Conservation (phyloP, 2,888 invertebrate genomes). For the Congeria kusceri region DNA sequence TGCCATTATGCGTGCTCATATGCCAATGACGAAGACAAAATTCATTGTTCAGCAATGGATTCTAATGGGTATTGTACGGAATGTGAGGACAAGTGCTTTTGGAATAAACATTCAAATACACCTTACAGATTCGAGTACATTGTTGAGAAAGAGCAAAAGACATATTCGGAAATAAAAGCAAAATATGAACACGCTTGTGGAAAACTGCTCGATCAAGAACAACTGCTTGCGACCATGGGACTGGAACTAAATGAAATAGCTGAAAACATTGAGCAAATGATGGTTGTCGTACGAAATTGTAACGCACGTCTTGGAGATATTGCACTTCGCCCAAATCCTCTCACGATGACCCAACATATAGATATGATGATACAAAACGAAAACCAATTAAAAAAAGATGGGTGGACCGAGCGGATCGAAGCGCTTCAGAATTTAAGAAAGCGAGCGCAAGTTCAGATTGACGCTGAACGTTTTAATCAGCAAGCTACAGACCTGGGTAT, state of each 20-base stretch:
- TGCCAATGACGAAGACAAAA: conserved; percentile 36
- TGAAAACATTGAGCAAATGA: not conserved
- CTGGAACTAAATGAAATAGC: not conserved
- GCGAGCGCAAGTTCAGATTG: conserved; percentile 2
- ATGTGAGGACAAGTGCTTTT: conserved; percentile 38
- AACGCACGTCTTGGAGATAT: conserved; percentile 1
- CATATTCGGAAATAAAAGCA: conserved; percentile 30
- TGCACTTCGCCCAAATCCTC: conserved; percentile 43
- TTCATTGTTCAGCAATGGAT: conserved; percentile 38
- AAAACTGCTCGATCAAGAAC: conserved; percentile 18
- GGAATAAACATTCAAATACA: conserved; percentile 41
- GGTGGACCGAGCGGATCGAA: conserved; percentile 22
- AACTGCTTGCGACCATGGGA: not conserved
- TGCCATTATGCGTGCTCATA: conserved; percentile 42
- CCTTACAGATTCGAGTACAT: conserved; percentile 32
- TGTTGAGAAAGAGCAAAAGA: conserved; percentile 21
- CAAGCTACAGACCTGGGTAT: too few relatives aligned
- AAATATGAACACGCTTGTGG: conserved; percentile 27
- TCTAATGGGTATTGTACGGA: conserved; percentile 33
- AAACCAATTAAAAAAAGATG: conserved; percentile 29
- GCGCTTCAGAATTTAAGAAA: conserved; percentile 12
- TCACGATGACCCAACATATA: conserved; percentile 44
- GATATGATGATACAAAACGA: conserved; percentile 56
- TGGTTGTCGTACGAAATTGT: not conserved
- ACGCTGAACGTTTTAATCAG: conserved; percentile 14